Percentiles rank a stretch among this genome's conserved stretches.
Evolutionary conservation across 1,140 invertebrate genomes (phyloP).

Genomic region (Helicoverpa armigera): DNA sequence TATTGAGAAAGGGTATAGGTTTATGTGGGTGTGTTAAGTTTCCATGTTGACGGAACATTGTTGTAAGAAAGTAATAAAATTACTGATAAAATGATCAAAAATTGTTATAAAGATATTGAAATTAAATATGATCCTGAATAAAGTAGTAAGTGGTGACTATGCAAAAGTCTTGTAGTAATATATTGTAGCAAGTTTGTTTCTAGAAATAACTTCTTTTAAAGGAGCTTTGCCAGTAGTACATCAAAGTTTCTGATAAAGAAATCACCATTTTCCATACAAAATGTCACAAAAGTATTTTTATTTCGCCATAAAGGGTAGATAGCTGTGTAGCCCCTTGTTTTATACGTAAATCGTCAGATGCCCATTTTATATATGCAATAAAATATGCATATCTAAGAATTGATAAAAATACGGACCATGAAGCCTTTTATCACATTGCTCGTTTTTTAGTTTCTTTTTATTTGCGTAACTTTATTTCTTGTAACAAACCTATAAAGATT

Average conservation of each 20-base stretch:
- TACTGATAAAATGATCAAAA: too few relatives aligned
- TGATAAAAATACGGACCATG: slow-evolving; percentile 11
- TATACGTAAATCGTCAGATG: slow-evolving; percentile 16
- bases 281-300: slow-evolving; percentile 41
- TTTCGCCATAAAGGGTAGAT: slow-evolving; percentile 34
- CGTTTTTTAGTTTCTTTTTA: background rate
- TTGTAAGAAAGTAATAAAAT: too few relatives aligned
- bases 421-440: background rate
- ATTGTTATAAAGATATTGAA: too few relatives aligned
- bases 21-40: too few relatives aligned
- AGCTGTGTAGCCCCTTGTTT: slow-evolving; percentile 30
- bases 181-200: too few relatives aligned
- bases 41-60: too few relatives aligned
- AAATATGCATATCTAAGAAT: slow-evolving; percentile 46
- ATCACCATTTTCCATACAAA: slow-evolving; percentile 1
- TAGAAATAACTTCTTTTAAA: too few relatives aligned
- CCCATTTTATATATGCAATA: slow-evolving; percentile 41
- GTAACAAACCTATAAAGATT: too few relatives aligned
- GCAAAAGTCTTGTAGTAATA: too few relatives aligned
- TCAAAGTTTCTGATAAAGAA: slow-evolving; percentile 29
- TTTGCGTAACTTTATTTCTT: background rate
- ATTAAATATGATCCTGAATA: too few relatives aligned
- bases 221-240: background rate
- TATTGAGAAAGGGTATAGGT: too few relatives aligned
- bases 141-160: too few relatives aligned